phyloP scores from a whole-genome alignment of 2,797 vertebrate species.

The Melanotaenia parkinsoni region DNA sequence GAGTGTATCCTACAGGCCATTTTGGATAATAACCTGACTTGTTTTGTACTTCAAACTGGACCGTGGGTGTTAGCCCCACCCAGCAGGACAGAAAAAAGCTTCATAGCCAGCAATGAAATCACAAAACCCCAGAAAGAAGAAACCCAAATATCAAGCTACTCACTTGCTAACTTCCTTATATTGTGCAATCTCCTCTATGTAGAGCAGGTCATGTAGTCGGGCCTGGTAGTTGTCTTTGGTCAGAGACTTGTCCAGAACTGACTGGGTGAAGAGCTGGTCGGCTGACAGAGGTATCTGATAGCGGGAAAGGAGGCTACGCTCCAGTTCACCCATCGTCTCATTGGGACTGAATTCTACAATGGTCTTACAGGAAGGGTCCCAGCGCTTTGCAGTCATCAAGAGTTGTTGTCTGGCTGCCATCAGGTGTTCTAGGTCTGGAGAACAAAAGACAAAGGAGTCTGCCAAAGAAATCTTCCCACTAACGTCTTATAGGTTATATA shows the following conservation, averaged over 20 bases:
- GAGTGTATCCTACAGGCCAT: too few relatives aligned
- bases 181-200: slow-evolving; percentile 99
- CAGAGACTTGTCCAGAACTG: slow-evolving; percentile 96
- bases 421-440: slow-evolving; percentile 94
- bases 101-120: not conserved
- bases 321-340: slow-evolving; percentile 93
- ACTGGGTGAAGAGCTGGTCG: slow-evolving; percentile 99
- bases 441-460: not conserved
- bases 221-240: slow-evolving; percentile 97
- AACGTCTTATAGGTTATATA: too few relatives aligned
- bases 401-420: slow-evolving; percentile 96
- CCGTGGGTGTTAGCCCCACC: too few relatives aligned
- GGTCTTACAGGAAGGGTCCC: slow-evolving; percentile 98
- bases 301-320: slow-evolving; percentile 94
- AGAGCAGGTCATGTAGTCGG: slow-evolving; percentile 96
- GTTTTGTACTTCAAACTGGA: not conserved
- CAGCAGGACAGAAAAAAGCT: not conserved
- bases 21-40: too few relatives aligned
- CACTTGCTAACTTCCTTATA: slow-evolving; percentile 99
- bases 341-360: slow-evolving; percentile 95
- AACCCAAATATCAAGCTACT: slow-evolving; percentile 68
- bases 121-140: not conserved
- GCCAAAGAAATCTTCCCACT: not conserved
- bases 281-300: slow-evolving; percentile 99
- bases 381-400: slow-evolving; percentile 94